Base-by-base conservation (phyloP, 1,140 invertebrate species). In the Hylaeus volcanicus region DNA sequence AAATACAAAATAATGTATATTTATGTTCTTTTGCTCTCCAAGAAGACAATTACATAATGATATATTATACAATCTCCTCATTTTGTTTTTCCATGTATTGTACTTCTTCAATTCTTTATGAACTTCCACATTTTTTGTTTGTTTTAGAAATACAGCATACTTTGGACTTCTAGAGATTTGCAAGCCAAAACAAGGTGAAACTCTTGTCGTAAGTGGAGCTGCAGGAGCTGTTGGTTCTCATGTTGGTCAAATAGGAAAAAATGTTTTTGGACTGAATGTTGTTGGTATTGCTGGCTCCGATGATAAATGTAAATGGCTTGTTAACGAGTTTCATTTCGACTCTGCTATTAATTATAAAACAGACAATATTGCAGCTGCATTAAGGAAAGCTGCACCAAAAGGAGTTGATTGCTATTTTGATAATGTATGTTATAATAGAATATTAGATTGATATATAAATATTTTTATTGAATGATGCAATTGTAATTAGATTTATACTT, bases 331-430 rank as follows among this genome's bases (percentile, higher is more conserved):
- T 1, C 94, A 95, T 15, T 96, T 97, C 89, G 96, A 97, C 89
- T 86, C 92, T 80, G 96, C 94, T 2, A 95, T 95, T 74, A 97
- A 97, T 91, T 97, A 97, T 88, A 97, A 97, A 92, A 95, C 90
- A 0, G 91, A 91, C 12, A 89, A 96, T 78, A 72, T 96, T 55
- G 88, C 88, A 6, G 72, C 92, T 56, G 93, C 92, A 56, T 91
- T 97, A n/a, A 95, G 93, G 84, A 92, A 95, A 89, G 93, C 91
- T 45, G 96, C 96, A n/a, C 96, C 96, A 0, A 92, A 96, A 14
- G 96, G 95, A 53, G 91, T 96, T 2, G 95, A 97, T 85, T 96
- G 95, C 82, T 96, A 96, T 86, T 96, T 96, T 92, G 96, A 96
- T 87, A 96, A 96, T 91, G 96, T 96, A 93, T 87, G 92, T 82